A percentile compares a stretch with the other conserved stretches of the same genome.
Evolutionary conservation across 1,140 invertebrate species (phyloP).

Genomic region (Trypoxylus dichotomus): DNA sequence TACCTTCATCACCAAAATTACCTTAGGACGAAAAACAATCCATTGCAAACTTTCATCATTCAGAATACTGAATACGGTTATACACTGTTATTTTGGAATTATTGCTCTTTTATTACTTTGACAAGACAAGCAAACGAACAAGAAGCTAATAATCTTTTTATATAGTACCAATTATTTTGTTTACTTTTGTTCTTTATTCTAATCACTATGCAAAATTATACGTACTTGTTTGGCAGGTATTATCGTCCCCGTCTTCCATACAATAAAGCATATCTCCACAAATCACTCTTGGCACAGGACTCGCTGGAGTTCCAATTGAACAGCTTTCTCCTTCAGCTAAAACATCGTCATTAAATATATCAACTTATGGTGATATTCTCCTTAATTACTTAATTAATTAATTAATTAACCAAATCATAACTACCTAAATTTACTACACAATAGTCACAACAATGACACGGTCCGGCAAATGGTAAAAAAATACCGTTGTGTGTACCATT

Average conservation of each 20-base stretch:
- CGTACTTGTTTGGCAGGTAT: background rate
- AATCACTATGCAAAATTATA: background rate
- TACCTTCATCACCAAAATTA: too few relatives aligned
- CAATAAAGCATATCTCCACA: slow-evolving; percentile 54
- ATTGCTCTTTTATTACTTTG: too few relatives aligned
- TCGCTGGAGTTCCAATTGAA: slow-evolving; percentile 48
- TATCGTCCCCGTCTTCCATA: background rate
- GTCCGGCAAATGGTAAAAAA: slow-evolving; percentile 55
- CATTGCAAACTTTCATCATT: too few relatives aligned
- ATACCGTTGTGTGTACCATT: slow-evolving; percentile 57
- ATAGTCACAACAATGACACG: slow-evolving; percentile 63
- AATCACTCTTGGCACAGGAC: slow-evolving; percentile 45
- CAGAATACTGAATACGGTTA: too few relatives aligned
- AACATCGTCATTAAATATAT: slow-evolving; percentile 27
- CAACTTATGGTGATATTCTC: background rate
- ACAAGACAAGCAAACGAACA: too few relatives aligned
- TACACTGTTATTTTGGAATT: too few relatives aligned
- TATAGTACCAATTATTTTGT: too few relatives aligned
- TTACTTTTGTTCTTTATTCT: too few relatives aligned
- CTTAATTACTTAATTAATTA: background rate
- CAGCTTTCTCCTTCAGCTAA: slow-evolving; percentile 50
- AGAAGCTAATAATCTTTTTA: too few relatives aligned
- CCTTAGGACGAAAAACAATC: too few relatives aligned
- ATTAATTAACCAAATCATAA: background rate
- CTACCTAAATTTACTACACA: slow-evolving; percentile 58